Conservation (phyloP, 2,113 vertebrate genomes). For the Aegotheles bennettii region DNA sequence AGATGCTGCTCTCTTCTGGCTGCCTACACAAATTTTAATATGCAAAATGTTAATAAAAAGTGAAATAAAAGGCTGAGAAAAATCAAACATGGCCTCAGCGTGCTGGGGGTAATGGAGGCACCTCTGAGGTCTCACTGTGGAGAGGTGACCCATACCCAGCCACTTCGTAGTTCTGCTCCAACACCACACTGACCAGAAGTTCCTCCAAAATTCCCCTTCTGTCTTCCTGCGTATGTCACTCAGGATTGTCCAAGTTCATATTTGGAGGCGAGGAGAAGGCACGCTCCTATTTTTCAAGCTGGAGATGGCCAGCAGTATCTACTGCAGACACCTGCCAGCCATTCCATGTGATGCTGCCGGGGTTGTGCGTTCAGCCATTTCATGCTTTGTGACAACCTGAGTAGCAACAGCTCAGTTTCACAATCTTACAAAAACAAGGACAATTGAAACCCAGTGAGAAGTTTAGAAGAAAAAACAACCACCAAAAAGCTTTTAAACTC, state of each 20-base stretch:
- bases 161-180: neutral
- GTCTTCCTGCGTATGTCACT: neutral
- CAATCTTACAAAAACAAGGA: neutral
- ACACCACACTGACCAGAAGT: neutral
- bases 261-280: neutral
- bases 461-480: neutral
- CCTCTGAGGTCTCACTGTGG: neutral
- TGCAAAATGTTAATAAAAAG: conserved; percentile 58
- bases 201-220: neutral
- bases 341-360: no score
- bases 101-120: neutral
- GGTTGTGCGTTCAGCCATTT: neutral
- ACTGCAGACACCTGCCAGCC: neutral
- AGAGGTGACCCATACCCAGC: neutral
- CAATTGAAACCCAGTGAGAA: neutral
- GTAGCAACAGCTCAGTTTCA: neutral
- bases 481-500: neutral
- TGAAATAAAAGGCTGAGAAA: conserved; percentile 9
- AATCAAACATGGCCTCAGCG: neutral
- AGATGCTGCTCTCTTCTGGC: conserved; percentile 74
- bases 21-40: conserved; percentile 68
- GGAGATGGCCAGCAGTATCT: neutral
- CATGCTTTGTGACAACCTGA: rapidly evolving
- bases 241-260: neutral
- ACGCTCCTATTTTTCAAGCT: neutral